Evolutionary conservation across 1,140 invertebrate genomes (phyloP), one percentile per base, ranked within the genome.

Genomic region (Eubasilissa regina): DNA sequence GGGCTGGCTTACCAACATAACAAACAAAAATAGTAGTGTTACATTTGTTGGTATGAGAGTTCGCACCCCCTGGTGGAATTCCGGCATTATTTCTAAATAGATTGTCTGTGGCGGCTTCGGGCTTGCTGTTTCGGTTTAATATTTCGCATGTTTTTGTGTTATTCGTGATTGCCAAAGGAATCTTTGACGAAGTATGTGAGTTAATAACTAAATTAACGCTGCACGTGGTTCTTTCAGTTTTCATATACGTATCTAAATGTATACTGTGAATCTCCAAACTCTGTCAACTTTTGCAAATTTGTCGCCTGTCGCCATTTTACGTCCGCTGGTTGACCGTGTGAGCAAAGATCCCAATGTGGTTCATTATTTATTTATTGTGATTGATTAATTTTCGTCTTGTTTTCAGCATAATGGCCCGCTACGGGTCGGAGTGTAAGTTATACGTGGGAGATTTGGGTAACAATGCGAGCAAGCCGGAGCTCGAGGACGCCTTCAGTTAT

Each of bases 361-460:
- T 51, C 19, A 13, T 68, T 68, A 68, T 21, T 48, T 13, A 68
- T 15, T 45, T 47, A 19, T 8, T 15, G n/a, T 51, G 15, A 68
- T 68, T 47, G 45, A 47, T 68, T 17, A 19, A 19, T 68, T 68
- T 53, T 51, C 51, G 7, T 70, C 19, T 47, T 47, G 45, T 48
- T 78, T 78, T 72, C 58, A 80, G 81, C 55, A 44, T 35, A 17
- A 95, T 95, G 94, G 94, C 94, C 78, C 91, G 94, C 55, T 94
- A 95, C 86, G 92, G 93, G 75, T 92, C 93, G 55, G 98, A 99
- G 86, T 96, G 96, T 84, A 99, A 99, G 89, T 94, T 99, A 10
- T 99, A 99, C 87, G 97, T 99, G 25, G 98, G 98, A 48, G 97
- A 99, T 90, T 90, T 99, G 85, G 95, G 93, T 64, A 94, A 93